Conservation (phyloP, 2,888 invertebrate genomes). For the Acronicta aceris region DNA sequence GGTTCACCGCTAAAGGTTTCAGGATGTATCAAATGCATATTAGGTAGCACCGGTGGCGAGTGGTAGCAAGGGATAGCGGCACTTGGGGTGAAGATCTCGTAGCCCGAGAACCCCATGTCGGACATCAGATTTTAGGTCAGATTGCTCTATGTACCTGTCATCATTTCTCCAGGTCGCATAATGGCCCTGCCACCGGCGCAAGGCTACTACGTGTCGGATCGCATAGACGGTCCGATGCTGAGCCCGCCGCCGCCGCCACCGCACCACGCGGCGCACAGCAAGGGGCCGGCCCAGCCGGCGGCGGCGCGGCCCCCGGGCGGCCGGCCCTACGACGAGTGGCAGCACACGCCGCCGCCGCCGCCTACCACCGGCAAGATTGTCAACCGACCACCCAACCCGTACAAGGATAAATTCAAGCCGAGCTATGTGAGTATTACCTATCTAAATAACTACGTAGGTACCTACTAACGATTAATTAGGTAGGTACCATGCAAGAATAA, state of each 20-base stretch:
- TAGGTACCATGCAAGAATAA: too few relatives aligned
- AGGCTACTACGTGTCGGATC: constrained; percentile 84
- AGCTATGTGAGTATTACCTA: constrained; percentile 72
- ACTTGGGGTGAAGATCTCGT: too few relatives aligned
- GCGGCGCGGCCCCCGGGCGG: background rate
- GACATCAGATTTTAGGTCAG: too few relatives aligned
- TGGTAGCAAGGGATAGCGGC: too few relatives aligned
- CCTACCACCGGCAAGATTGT: constrained; percentile 80
- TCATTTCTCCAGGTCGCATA: constrained; percentile 73
- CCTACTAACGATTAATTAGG: too few relatives aligned
- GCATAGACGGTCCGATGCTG: constrained; percentile 68
- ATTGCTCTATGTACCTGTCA: too few relatives aligned
- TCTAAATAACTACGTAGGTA: background rate
- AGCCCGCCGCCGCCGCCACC: constrained; percentile 64
- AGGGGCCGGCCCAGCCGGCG: constrained; percentile 15
- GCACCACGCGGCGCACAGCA: constrained; percentile 31
- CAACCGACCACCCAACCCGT: constrained; percentile 81
- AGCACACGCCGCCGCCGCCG: constrained; percentile 70
- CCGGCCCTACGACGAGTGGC: constrained; percentile 80
- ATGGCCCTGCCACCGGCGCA: constrained; percentile 79
- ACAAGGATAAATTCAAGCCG: constrained; percentile 81
- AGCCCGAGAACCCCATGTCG: too few relatives aligned
- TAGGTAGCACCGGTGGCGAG: too few relatives aligned
- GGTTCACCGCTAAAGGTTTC: too few relatives aligned
- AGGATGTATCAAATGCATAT: too few relatives aligned